Conservation (phyloP, 2,888 invertebrate genomes). For the Falcaria lacertinaria region DNA sequence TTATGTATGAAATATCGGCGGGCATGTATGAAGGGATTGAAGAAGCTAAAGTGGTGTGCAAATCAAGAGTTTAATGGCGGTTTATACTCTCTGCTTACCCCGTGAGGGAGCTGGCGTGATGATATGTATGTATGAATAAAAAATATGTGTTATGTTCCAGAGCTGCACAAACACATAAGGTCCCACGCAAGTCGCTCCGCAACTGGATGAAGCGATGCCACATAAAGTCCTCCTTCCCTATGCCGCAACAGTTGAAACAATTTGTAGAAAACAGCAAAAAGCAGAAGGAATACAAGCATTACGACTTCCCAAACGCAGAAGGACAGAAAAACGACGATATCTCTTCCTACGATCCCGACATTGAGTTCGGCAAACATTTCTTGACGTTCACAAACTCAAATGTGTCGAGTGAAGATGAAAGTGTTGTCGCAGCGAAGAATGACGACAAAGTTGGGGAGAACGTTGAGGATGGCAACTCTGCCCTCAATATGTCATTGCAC, state of each 20-base stretch:
- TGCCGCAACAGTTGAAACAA: constrained; percentile 79
- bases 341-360: constrained; percentile 36
- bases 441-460: constrained; percentile 33
- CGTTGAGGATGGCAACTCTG: constrained; percentile 36
- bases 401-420: constrained; percentile 60
- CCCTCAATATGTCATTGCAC: constrained; percentile 58
- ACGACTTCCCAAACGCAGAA: constrained; percentile 25
- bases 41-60: no score
- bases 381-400: constrained; percentile 40
- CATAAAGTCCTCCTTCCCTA: constrained; percentile 80
- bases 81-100: no score
- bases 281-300: constrained; percentile 59
- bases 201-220: constrained; percentile 83
- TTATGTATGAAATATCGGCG: no score
- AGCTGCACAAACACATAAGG: constrained; percentile 80
- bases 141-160: constrained; percentile 48
- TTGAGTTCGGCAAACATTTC: constrained; percentile 70
- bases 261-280: constrained; percentile 77
- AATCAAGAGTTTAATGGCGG: no score
- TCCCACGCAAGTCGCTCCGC: constrained; percentile 79
- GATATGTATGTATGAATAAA: no score
- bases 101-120: no score
- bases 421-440: constrained; percentile 13
- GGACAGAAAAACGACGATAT: constrained; percentile 35
- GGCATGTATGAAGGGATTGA: no score